A percentile compares a stretch with the other conserved stretches of the same genome.
Conservation (phyloP, 2,797 vertebrate genomes). For the Microctenopoma steveboyesi region DNA sequence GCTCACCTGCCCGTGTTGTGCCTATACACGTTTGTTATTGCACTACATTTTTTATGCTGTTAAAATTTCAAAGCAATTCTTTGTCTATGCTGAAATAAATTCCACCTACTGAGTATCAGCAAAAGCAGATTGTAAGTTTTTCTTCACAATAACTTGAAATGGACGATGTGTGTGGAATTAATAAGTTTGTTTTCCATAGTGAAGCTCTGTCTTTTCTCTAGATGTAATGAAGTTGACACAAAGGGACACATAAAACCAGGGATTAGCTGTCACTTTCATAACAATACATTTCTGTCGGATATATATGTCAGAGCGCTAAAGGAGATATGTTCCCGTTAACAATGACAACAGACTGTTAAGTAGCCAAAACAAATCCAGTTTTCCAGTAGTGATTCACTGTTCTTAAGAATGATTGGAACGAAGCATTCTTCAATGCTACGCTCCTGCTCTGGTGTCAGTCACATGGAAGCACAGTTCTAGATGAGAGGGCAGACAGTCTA, state of each 20-base stretch:
- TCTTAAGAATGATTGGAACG: slow-evolving; percentile 32
- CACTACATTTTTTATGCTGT: not conserved
- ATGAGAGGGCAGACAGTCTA: slow-evolving; percentile 53
- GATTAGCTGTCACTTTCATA: slow-evolving; percentile 43
- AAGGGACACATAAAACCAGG: slow-evolving; percentile 41
- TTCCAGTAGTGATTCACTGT: slow-evolving; percentile 42
- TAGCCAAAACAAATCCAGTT: slow-evolving; percentile 63
- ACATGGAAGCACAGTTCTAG: slow-evolving; percentile 35
- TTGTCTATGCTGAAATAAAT: slow-evolving; percentile 24
- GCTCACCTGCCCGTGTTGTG: slow-evolving; percentile 1
- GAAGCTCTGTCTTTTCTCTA: slow-evolving; percentile 20
- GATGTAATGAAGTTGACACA: slow-evolving; percentile 33
- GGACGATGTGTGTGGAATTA: slow-evolving; percentile 14
- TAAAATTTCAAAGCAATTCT: slow-evolving; percentile 22
- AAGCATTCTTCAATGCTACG: slow-evolving; percentile 41
- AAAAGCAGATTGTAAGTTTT: slow-evolving; percentile 22
- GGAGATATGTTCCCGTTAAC: slow-evolving; percentile 41
- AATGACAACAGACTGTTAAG: slow-evolving; percentile 43
- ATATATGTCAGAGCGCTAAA: slow-evolving; percentile 37
- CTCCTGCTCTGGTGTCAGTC: slow-evolving; percentile 46
- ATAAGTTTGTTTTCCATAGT: slow-evolving; percentile 18
- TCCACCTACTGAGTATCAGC: slow-evolving; percentile 4
- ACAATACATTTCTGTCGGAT: slow-evolving; percentile 20
- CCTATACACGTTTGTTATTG: slow-evolving; percentile 9
- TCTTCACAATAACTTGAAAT: slow-evolving; percentile 9